Conservation (phyloP, 2,113 vertebrate species). For the Proteles cristata region DNA sequence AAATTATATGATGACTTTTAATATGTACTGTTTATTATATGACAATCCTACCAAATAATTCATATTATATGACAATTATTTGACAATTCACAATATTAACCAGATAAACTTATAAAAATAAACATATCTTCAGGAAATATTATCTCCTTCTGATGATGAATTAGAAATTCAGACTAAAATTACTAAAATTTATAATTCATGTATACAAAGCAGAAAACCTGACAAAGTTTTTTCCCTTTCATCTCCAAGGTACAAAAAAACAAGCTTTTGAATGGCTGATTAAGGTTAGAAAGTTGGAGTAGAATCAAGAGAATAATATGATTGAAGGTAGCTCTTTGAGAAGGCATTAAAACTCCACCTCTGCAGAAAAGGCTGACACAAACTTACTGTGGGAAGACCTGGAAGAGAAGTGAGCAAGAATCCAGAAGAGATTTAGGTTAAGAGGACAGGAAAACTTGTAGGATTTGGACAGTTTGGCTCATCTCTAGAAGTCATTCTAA, state of each 20-base stretch:
- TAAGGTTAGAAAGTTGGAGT: neutral
- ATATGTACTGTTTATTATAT: neutral
- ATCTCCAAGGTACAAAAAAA: neutral
- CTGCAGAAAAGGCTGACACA: neutral
- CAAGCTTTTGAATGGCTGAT: neutral
- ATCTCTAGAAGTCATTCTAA: neutral
- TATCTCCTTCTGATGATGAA: neutral
- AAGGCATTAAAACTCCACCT: neutral
- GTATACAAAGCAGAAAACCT: neutral
- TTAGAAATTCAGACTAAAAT: conserved; percentile 27
- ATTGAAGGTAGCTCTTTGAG: neutral
- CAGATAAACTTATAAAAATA: neutral
- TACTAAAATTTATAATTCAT: neutral
- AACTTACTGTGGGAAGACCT: neutral
- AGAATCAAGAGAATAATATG: neutral
- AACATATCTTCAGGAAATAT: neutral
- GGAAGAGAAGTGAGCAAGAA: neutral
- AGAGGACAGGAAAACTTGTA: neutral
- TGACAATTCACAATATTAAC: neutral
- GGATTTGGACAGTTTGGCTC: neutral
- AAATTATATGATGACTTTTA: neutral
- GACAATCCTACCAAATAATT: neutral
- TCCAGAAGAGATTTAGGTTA: neutral
- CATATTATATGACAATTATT: neutral
- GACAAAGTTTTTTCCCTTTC: neutral